These are phyloP conservation scores for Sebastes paucispinis DNA, from an alignment of 2,797 vertebrate species.

Conservation along the genomic window DNA sequence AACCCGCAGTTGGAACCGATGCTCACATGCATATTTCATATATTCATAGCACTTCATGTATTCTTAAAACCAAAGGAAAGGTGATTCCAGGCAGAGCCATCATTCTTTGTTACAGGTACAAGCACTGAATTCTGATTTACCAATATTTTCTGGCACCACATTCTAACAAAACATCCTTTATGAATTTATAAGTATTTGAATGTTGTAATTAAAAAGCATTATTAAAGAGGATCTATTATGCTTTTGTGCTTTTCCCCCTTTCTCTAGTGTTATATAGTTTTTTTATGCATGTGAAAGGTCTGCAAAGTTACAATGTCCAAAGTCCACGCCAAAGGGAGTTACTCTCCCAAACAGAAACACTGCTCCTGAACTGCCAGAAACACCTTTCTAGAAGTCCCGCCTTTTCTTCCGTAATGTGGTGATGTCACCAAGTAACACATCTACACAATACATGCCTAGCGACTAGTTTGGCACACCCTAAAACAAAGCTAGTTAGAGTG, in stretches of 20 bases:
- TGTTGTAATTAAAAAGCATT: neutral
- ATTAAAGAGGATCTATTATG: neutral
- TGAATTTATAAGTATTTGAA: neutral
- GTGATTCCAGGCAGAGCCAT: neutral
- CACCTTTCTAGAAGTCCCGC: neutral
- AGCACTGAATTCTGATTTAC: neutral
- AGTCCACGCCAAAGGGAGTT: neutral
- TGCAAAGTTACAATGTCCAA: neutral
- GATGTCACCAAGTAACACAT: neutral
- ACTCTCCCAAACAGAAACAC: neutral
- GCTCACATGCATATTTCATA: slow-evolving; percentile 13
- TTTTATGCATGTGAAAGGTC: neutral
- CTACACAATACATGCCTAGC: neutral
- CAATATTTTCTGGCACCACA: neutral
- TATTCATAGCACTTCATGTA: slow-evolving; percentile 9
- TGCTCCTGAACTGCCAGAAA: neutral
- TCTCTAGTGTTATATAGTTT: neutral
- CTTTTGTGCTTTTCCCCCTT: neutral
- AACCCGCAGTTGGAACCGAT: neutral
- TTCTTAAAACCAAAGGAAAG: slow-evolving; percentile 1
- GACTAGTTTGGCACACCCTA: neutral
- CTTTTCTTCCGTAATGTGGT: neutral
- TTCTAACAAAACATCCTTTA: neutral
- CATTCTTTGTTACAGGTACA: neutral
- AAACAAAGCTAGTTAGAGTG: neutral